phyloP scores from a whole-genome alignment of 30 jellyfish, hydroid and myxozoan genomes.

The Aurelia coerulea region DNA sequence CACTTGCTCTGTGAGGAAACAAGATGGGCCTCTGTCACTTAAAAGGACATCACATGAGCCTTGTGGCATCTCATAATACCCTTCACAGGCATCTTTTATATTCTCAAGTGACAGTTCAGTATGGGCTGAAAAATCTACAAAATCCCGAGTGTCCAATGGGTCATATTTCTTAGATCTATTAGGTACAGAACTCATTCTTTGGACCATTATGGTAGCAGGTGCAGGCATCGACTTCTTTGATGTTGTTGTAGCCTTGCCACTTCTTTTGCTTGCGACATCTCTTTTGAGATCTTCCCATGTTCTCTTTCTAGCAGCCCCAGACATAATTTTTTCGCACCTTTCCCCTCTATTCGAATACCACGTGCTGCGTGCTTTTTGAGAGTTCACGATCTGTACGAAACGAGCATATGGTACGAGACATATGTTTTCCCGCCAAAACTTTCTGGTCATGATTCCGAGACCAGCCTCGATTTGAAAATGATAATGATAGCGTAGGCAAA shows the following conservation, averaged over 20 bases:
- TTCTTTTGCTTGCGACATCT: neutral
- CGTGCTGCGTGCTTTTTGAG: no score
- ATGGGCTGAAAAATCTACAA: conserved; percentile 20
- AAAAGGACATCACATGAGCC: conserved; percentile 39
- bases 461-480: no score
- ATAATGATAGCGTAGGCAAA: no score
- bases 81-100: conserved; percentile 34
- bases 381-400: no score
- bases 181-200: conserved; percentile 16
- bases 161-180: conserved; percentile 30
- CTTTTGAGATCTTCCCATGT: neutral
- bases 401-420: no score
- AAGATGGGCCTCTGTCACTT: conserved; percentile 42
- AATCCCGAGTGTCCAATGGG: conserved; percentile 29
- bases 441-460: no score
- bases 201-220: conserved; percentile 16
- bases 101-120: conserved; percentile 13
- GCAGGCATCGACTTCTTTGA: conserved; percentile 5
- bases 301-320: neutral
- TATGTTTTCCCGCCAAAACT: no score
- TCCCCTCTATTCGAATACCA: no score
- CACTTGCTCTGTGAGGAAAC: neutral
- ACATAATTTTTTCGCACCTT: neutral
- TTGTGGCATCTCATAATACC: conserved; percentile 22
- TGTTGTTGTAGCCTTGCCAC: neutral